Evolutionary conservation across 1,140 invertebrate genomes (phyloP).

Genomic region (Drosophila quadrilineata): DNA sequence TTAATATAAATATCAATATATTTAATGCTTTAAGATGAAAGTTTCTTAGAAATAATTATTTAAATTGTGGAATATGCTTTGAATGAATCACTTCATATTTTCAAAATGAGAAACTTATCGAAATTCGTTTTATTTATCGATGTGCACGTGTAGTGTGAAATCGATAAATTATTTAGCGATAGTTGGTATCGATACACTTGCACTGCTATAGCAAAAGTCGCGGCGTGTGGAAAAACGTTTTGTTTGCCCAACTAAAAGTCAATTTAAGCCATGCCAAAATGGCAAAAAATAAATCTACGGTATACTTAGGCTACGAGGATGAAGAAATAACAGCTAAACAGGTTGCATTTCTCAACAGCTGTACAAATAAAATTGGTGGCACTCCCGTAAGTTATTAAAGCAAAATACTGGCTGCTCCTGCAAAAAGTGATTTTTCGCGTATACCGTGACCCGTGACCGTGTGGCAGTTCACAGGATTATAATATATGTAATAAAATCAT

Average conservation of each 20-base stretch:
- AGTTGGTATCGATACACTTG: conserved; percentile 2
- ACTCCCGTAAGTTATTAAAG: conserved; percentile 73
- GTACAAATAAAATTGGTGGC: conserved; percentile 88
- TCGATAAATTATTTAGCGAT: conserved; percentile 27
- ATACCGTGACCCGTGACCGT: neutral
- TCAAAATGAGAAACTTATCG: too few species aligned
- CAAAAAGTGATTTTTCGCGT: conserved; percentile 19
- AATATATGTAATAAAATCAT: neutral
- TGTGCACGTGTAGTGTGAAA: too few species aligned
- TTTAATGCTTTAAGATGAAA: too few species aligned
- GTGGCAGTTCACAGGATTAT: neutral
- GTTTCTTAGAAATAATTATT: too few species aligned
- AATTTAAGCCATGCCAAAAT: conserved; percentile 69
- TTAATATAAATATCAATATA: neutral
- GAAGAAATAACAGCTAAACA: conserved; percentile 86
- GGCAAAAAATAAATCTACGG: conserved; percentile 82
- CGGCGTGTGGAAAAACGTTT: conserved; percentile 11
- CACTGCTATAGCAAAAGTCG: neutral
- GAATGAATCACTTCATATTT: too few species aligned
- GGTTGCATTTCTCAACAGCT: conserved; percentile 84
- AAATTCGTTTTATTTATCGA: neutral
- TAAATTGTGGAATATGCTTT: too few species aligned
- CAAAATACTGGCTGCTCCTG: conserved; percentile 3
- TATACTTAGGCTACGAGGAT: conserved; percentile 88
- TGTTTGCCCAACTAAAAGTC: conserved; percentile 14